Base-by-base conservation (phyloP, 2,888 invertebrate species). In the Drosophila kambysellisi region DNA sequence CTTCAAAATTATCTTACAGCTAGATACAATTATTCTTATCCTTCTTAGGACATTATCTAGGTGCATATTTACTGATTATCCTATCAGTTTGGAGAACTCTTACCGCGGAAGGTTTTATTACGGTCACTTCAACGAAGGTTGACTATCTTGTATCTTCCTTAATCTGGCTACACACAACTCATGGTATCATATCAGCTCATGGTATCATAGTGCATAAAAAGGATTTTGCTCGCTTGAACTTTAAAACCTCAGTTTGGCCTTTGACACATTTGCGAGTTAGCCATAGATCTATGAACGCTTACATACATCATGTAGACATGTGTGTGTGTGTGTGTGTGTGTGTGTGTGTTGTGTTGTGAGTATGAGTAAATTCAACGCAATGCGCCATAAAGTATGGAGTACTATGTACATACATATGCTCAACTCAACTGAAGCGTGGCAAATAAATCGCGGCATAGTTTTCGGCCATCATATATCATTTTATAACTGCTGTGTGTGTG, bases 351-450 rank as follows among this genome's bases (percentile, higher is more conserved):
- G 4, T 46, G 25, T 8, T 30, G 29, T 17, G 46, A 54, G 57
- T 41, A 54, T 78, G 74, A 82, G 20, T 79, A 79, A 78, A 79
- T 78, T 79, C 66, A 62, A 74, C 69, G 90, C 69, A 85, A 35
- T 85, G 86, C 76, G 73, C 90, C 90, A 89, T 89, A 84, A 84
- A 89, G 67, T 85, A 85, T 85, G 90, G 68, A 63, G 52, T 30
- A 1, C 39, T 12, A 2, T 39, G 46, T 29, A 37, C 17, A 25
- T 29, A 37, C 17, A 25, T 64, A 60, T 79, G 76, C 69, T 79
- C 83, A 73, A 79, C 69, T 79, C 83, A 73, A 79, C 72, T 84
- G 90, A 74, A 85, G 90, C 90, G 76, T 89, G 74, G 74, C 83
- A 52, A 43, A 84, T 84, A 89, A 84, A 84, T 88, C 88, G 83